Conservation (phyloP, 2,888 invertebrate genomes). For the Leptura quadrifasciata region DNA sequence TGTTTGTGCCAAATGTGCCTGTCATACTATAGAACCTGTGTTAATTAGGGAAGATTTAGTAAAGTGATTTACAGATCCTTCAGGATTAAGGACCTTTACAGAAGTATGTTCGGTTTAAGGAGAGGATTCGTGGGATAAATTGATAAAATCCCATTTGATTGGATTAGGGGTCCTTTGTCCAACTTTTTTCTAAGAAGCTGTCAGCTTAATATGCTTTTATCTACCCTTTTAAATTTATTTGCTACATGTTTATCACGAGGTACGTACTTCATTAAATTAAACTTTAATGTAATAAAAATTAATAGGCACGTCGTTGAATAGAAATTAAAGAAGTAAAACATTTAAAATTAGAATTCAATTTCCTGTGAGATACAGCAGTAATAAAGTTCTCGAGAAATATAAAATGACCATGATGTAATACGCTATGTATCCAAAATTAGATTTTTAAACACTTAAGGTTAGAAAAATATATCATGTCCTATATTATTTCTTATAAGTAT, state of each 20-base stretch:
- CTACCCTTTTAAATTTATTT: slow-evolving; percentile 9
- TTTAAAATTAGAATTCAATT: slow-evolving; percentile 25
- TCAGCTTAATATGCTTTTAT: background rate
- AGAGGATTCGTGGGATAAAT: slow-evolving; percentile 2
- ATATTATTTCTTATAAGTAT: too few relatives aligned
- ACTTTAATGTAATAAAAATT: background rate
- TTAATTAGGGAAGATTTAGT: slow-evolving; percentile 58
- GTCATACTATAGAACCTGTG: slow-evolving; percentile 50
- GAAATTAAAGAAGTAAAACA: slow-evolving; percentile 5
- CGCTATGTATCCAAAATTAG: background rate
- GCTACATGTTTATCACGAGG: background rate
- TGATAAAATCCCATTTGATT: slow-evolving; percentile 15
- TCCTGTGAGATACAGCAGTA: slow-evolving; percentile 9
- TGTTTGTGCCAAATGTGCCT: slow-evolving; percentile 50
- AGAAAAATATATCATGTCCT: too few relatives aligned
- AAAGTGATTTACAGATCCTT: slow-evolving; percentile 54
- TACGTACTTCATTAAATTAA: background rate
- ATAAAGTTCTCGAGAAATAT: slow-evolving; percentile 4
- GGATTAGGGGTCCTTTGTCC: slow-evolving; percentile 5
- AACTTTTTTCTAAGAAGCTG: slow-evolving; percentile 5
- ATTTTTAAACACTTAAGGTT: background rate
- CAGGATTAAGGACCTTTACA: slow-evolving; percentile 47
- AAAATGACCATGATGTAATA: background rate
- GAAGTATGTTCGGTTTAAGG: slow-evolving; percentile 29
- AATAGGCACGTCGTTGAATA: background rate